Percentiles rank a stretch among this genome's conserved stretches.
phyloP scores from a whole-genome alignment of 2,797 vertebrate genomes.

The Menidia menidia region DNA sequence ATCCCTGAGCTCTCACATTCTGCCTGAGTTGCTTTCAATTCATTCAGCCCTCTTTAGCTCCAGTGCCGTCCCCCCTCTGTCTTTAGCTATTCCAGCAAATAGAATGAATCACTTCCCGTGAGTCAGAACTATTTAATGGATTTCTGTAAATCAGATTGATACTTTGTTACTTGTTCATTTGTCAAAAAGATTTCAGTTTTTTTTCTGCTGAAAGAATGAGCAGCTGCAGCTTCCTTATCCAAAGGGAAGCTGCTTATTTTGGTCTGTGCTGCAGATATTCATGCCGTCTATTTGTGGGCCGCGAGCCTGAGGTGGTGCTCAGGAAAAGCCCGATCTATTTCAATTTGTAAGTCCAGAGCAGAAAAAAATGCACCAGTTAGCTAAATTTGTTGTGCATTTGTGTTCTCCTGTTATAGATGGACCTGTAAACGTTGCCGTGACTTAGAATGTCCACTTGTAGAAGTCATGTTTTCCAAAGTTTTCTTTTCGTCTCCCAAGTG shows the following conservation, averaged over 20 bases:
- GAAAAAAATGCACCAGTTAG: no score
- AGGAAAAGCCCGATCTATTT: no score
- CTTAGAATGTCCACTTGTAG: no score
- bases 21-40: slow-evolving; percentile 26
- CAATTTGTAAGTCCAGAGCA: no score
- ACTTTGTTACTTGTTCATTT: neutral
- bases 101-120: slow-evolving; percentile 26
- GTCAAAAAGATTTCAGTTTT: neutral
- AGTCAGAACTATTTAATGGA: slow-evolving; percentile 8
- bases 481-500: no score
- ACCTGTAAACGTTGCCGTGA: no score
- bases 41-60: slow-evolving; percentile 45
- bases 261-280: neutral
- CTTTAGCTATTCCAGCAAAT: slow-evolving; percentile 25
- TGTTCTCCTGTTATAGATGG: no score
- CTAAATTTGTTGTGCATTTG: no score
- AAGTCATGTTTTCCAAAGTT: no score
- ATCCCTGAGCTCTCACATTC: slow-evolving; percentile 24
- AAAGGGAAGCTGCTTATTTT: neutral
- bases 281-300: no score
- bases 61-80: neutral
- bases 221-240: neutral
- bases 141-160: neutral
- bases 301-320: no score
- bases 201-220: slow-evolving; percentile 1